Base-by-base conservation (phyloP, 2,113 vertebrate genomes). In the Solea senegalensis region DNA sequence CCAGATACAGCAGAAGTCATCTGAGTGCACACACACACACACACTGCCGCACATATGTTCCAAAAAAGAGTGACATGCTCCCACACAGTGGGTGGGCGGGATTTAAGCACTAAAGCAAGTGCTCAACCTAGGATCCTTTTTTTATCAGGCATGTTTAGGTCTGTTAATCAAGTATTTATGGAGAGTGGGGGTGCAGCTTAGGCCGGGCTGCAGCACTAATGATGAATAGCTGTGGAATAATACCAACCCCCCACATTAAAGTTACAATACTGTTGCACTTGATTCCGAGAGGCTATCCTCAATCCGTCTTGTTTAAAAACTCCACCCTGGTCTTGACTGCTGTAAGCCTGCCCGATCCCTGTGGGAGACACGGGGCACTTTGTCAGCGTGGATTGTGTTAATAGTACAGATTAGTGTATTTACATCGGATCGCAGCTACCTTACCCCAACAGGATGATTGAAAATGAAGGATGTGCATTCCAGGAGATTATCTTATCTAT, bases 161-260 rank as follows among this genome's bases (percentile, higher is more conserved):
- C 87, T 52, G 78, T 91, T 91, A 92, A 92, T 91, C 89, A 91
- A 91, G 88, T 90, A 90, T 91, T 92, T 90, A 91, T 88, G 83
- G 68, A 1, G 70, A 84, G 88, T 50, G 83, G 81, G 89, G 89
- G 88, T 77, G 86, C 78, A 78, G 83, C 76, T 89, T 84, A 88
- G 78, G 53, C 82, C 61, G 74, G 69, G 55, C 79, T 76, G 83
- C 81, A 49, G 65, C 78, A 71, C 87, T 86, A 86, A 86, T 90
- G 89, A 92, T 89, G 81, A 86, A 92, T 89, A 70, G 82, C 88
- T 53, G 57, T 78, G 81, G 83, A 84, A 82, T 73, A 84, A 77
- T 63, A 74, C 63, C 84, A 77, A 53, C 83, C 83, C 74, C 85
- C 80, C 69, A 79, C 83, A 77, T 86, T 86, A 87, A 86, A 89